Evolutionary conservation across 2,797 vertebrate genomes (phyloP), one percentile per base, ranked within the genome.

Genomic region (Lindbergichthys nudifrons): DNA sequence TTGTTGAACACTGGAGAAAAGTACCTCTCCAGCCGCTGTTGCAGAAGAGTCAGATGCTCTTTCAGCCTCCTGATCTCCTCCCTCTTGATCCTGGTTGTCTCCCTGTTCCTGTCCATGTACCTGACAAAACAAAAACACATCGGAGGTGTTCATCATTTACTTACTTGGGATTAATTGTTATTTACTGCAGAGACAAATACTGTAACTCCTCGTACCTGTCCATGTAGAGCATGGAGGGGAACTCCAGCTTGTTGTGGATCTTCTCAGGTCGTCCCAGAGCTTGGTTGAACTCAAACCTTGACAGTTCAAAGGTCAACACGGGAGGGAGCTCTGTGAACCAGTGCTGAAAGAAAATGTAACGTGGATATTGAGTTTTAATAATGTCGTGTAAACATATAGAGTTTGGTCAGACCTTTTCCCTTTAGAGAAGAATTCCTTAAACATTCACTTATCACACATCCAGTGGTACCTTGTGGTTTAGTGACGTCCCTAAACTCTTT

Each of bases 221-320:
- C 95, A 99, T 95, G 92, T 99, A 99, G 51, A 99, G 96, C 95
- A 97, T 93, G 5, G 95, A 95, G 73, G 98, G 97, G 90, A 99
- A 99, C 94, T 99, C 98, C 51, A 99, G 95, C 91, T 99, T 99
- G 92, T 99, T 98, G 93, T 99, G 98, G 92, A 99, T 99, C 95
- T 99, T 99, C 94, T 99, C 97, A 15, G 98, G 97, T 82, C 98
- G 96, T 65, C 98, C 98, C 61, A 99, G 93, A 53, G 97, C 96
- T 91, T 99, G 97, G 92, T 99, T 99, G 91, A 99, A 99, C 91
- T 99, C 97, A 92, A 99, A 99, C 92, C 98, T 95, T 73, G 98
- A 99, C n/a, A 99, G 94, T 83, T 99, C 98, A 87, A 99, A 98
- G 42, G 98, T 99, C 94, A 99, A 91, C 66, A 99, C 98, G 5